A percentile compares a stretch with the other conserved stretches of the same genome.
Evolutionary conservation across 2,113 vertebrate species (phyloP).

Genomic region (Sarotherodon lohbergeri): DNA sequence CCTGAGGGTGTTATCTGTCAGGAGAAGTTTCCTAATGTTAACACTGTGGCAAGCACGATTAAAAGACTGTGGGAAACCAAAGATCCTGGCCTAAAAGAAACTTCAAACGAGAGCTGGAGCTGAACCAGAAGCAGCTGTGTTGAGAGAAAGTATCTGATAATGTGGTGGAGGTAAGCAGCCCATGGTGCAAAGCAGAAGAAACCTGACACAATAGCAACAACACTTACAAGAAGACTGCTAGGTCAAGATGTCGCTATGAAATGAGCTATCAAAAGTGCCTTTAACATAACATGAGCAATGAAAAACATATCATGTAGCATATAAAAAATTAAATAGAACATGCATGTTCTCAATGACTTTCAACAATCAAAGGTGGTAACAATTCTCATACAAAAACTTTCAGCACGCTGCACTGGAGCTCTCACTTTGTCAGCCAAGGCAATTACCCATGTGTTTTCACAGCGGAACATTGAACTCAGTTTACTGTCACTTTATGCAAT

Average conservation of each 20-base stretch:
- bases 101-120: not conserved
- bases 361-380: not conserved
- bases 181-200: not conserved
- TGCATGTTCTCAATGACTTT: not conserved
- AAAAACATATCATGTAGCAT: not conserved
- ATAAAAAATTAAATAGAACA: not conserved
- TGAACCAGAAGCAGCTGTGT: not conserved
- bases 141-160: not conserved
- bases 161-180: not conserved
- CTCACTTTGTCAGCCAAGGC: not conserved
- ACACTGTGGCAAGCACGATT: not conserved
- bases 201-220: not conserved
- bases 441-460: not conserved
- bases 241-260: not conserved
- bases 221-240: not conserved
- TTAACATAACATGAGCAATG: not conserved
- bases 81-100: not conserved
- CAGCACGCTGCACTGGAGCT: not conserved
- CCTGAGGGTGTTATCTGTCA: not conserved
- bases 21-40: not conserved
- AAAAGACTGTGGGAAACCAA: not conserved
- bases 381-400: not conserved
- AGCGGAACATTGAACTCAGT: not conserved
- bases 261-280: not conserved
- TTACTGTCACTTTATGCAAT: not conserved